These are phyloP conservation scores for Parotia lawesii DNA, from an alignment of 2,113 vertebrate genomes.

Conservation along the genomic window DNA sequence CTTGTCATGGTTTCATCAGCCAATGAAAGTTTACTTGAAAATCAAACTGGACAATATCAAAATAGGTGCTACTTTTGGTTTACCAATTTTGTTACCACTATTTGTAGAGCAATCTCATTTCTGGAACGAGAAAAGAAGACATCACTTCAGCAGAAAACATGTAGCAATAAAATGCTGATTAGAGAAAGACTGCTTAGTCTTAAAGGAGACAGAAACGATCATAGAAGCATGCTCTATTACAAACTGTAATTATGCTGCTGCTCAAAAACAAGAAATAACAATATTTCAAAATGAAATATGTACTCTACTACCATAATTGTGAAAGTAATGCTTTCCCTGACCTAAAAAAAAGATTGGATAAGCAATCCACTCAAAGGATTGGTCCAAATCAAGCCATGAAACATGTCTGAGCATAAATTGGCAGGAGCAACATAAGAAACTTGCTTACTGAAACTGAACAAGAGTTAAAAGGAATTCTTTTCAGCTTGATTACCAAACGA, in stretches of 20 bases:
- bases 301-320: neutral
- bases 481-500: neutral
- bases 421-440: neutral
- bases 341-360: neutral
- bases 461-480: neutral
- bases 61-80: neutral
- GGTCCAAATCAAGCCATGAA: neutral
- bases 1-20: neutral
- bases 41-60: neutral
- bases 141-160: neutral
- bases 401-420: neutral
- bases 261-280: slow-evolving; percentile 21
- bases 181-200: neutral
- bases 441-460: neutral
- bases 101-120: neutral
- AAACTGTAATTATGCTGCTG: slow-evolving; percentile 19
- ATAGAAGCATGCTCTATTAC: neutral
- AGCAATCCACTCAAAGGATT: neutral
- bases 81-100: neutral
- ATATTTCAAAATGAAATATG: neutral
- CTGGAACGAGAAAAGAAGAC: neutral
- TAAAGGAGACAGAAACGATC: slow-evolving; percentile 26
- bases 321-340: neutral
- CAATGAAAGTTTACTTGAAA: neutral
- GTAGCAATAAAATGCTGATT: slow-evolving; percentile 24